These are phyloP conservation scores for Brachionus sp. DNA, from an alignment of 1,140 invertebrate species.

Conservation along the genomic window DNA sequence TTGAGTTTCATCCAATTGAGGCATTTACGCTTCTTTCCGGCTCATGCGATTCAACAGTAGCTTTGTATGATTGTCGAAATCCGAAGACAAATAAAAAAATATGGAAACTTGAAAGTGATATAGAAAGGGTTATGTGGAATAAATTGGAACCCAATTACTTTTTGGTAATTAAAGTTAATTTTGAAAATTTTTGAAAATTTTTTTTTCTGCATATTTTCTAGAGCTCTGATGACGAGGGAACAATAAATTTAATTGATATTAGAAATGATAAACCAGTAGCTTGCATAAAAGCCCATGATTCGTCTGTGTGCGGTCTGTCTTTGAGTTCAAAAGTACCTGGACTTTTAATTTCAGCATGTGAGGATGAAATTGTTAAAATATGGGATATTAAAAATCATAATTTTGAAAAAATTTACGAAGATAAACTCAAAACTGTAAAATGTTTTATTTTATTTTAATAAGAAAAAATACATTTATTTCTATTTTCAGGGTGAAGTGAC, in stretches of 20 bases:
- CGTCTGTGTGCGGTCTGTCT: background rate
- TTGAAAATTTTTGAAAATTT: background rate
- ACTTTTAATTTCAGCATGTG: slow-evolving; percentile 10
- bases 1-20: slow-evolving; percentile 41
- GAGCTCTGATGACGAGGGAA: slow-evolving; percentile 25
- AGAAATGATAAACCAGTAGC: slow-evolving; percentile 6
- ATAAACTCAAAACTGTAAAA: slow-evolving; percentile 2
- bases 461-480: background rate
- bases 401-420: slow-evolving; percentile 5
- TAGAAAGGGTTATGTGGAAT: slow-evolving; percentile 40
- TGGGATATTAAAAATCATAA: slow-evolving; percentile 21
- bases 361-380: slow-evolving; percentile 32
- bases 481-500: background rate
- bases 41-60: slow-evolving; percentile 1
- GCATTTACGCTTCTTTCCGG: slow-evolving; percentile 12
- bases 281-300: slow-evolving; percentile 25
- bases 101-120: slow-evolving; percentile 24
- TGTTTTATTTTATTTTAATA: background rate
- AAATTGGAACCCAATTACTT: slow-evolving; percentile 25
- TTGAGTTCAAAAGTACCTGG: slow-evolving; percentile 27
- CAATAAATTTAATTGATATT: slow-evolving; percentile 29
- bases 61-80: slow-evolving; percentile 30
- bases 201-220: background rate
- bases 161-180: background rate
- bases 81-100: slow-evolving; percentile 8